These are phyloP conservation scores for Zygogramma bicolorata DNA, from an alignment of 2,888 invertebrate species.

Conservation along the genomic window DNA sequence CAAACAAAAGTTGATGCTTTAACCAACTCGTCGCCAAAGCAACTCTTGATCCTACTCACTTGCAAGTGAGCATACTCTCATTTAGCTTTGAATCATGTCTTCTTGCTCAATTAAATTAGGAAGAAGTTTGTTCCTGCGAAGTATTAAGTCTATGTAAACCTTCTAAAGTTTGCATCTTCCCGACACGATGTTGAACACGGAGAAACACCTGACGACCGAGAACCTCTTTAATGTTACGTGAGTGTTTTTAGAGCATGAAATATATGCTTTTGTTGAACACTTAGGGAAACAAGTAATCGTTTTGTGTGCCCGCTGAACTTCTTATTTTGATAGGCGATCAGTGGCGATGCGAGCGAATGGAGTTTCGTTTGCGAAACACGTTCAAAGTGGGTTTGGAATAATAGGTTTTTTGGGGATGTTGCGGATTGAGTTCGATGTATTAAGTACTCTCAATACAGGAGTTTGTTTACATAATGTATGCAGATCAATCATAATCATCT, in stretches of 20 bases:
- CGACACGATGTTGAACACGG: neutral
- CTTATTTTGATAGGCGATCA: neutral
- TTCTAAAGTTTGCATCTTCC: neutral
- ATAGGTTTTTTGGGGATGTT: neutral
- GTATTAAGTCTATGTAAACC: neutral
- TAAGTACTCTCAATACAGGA: too few relatives aligned
- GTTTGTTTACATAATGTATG: too few relatives aligned
- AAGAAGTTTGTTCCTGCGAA: neutral
- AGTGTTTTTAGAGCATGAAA: conserved; percentile 2
- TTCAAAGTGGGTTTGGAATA: neutral
- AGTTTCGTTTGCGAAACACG: neutral
- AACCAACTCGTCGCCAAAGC: too few relatives aligned
- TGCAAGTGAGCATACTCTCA: neutral
- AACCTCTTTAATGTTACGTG: neutral
- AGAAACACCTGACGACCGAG: neutral
- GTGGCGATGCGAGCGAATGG: neutral
- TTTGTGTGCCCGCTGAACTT: neutral
- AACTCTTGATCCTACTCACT: neutral
- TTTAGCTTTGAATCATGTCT: neutral
- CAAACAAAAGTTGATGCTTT: too few relatives aligned
- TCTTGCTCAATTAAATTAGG: neutral
- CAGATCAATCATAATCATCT: too few relatives aligned
- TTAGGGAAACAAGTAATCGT: neutral
- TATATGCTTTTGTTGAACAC: neutral
- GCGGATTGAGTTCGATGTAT: too few relatives aligned